Evolutionary conservation across 1,140 invertebrate genomes (phyloP), one percentile per base, ranked within the genome.

Genomic region (Cydia splendana): DNA sequence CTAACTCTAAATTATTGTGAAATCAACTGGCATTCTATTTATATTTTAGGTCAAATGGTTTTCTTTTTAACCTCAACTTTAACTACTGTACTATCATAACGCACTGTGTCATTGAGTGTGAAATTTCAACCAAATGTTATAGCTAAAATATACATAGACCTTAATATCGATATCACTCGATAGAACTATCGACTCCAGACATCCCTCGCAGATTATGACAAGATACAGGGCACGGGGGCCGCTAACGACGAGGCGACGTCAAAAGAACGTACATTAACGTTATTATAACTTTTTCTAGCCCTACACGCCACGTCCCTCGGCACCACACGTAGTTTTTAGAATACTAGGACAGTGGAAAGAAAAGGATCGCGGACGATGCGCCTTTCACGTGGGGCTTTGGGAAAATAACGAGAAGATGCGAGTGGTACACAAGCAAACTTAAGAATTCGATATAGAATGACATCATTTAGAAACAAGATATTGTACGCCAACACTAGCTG

Each of bases 241-340:
- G 87, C 88, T 91, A 91, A 93, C 91, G 90, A 93, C 89, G 87
- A 80, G 87, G 87, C 87, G 85, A 88, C 90, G 90, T 93, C 91
- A 93, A 91, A 93, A 91, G 88, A 88, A 88, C 88, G 90, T 90
- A 93, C 88, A 91, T 91, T 91, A 91, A 93, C 88, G 88, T 91
- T 93, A 89, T 93, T 93, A 91, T 91, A 93, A 91, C 84, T 93
- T 91, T 90, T 91, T 91, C 89, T 88, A 82, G 83, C 67, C 67
- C n/a, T 75, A 65, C 30, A 42, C 67, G 65, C 13, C 15, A n/a
- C 65, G 30, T 71, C 34, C 67, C 65, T 69, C 13, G 30, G 10
- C 28, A 34, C 65, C 51, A 7, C 65, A 15, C 13, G 65, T 69
- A 34, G 65, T 38, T 71, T 69, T 71, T 71, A 45, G 67, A 71